Evolutionary conservation across 2,888 invertebrate species (phyloP), one percentile per base, ranked within the genome.

Genomic region (Auanema freiburgensis): DNA sequence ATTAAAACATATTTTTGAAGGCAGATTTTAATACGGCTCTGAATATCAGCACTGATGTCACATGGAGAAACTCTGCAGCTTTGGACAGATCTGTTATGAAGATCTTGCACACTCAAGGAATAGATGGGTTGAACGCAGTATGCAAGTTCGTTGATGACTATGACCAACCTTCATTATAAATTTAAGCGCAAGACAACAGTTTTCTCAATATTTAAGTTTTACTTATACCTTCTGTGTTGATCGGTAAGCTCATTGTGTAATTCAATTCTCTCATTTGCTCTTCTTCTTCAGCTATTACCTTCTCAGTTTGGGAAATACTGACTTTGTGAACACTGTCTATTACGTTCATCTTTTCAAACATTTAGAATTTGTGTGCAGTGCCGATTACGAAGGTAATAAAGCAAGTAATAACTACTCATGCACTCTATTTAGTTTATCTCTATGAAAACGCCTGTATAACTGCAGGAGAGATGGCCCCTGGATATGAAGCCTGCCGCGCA

Each of bases 341-440:
- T 73, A 73, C 59, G 68, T 66, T 23, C 73, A 71, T 63, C 57
- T 73, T 18, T 69, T 69, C 65, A 68, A 68, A 41, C 73, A 73
- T 58, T 55, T 73, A 44, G 73, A 73, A 55, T 66, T 73, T 57
- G 69, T 71, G 41, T 73, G 73, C 56, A 68, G 71, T 55, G 67
- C 68, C 14, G 73, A 66, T 49, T 73, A 67, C 51, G 71, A 71
- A 46, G 67, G 69, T 68, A 50, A 56, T 23, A 50, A 25, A 23
- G 42, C 14, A 8, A 16, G n/a, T 24, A 25, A 23, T n/a, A 41
- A 56, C 50, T 23, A 3, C 5, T 56, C 42, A 56, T 11, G n/a
- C 5, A 41, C n/a, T 56, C 10, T 12, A 49, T 21, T 11, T 41
- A 40, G 42, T 18, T 40, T 14, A 18, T 41, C n/a, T n/a, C 6